These are phyloP conservation scores for Eurystomus glaucurus DNA, from an alignment of 2,797 vertebrate species.

Conservation along the genomic window DNA sequence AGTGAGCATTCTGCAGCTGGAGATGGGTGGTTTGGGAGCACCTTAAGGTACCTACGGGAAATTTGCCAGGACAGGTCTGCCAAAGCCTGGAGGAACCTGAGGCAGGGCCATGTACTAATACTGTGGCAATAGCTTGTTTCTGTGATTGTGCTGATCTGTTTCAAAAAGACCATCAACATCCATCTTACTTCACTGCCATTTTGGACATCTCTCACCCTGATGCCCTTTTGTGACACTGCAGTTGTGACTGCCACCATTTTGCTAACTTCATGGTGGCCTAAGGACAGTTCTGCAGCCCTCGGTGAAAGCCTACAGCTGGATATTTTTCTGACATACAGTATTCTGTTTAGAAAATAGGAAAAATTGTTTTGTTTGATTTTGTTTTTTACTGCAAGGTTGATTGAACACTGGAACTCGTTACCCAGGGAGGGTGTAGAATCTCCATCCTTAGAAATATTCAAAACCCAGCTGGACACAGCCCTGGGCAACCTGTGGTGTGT, in stretches of 20 bases:
- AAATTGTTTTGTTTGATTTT: fast-evolving
- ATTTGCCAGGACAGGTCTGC: background rate
- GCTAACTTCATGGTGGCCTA: background rate
- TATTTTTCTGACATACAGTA: background rate
- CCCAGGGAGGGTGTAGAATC: background rate
- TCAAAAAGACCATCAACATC: background rate
- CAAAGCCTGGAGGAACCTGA: background rate
- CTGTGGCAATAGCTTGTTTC: background rate
- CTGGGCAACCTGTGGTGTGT: background rate
- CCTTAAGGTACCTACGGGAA: background rate
- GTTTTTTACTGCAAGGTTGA: background rate
- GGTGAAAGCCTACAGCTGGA: background rate
- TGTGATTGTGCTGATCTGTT: background rate
- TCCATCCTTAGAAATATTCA: background rate
- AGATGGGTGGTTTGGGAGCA: background rate
- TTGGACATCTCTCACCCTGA: background rate
- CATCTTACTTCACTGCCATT: background rate
- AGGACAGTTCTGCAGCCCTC: background rate
- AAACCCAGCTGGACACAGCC: background rate
- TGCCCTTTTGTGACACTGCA: background rate
- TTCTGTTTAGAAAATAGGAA: background rate
- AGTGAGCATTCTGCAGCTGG: fast-evolving
- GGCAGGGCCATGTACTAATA: background rate
- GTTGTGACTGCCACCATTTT: background rate
- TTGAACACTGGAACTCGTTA: background rate